These are phyloP conservation scores for Geophilus truncorum DNA, from an alignment of 2,888 invertebrate genomes.

Conservation along the genomic window DNA sequence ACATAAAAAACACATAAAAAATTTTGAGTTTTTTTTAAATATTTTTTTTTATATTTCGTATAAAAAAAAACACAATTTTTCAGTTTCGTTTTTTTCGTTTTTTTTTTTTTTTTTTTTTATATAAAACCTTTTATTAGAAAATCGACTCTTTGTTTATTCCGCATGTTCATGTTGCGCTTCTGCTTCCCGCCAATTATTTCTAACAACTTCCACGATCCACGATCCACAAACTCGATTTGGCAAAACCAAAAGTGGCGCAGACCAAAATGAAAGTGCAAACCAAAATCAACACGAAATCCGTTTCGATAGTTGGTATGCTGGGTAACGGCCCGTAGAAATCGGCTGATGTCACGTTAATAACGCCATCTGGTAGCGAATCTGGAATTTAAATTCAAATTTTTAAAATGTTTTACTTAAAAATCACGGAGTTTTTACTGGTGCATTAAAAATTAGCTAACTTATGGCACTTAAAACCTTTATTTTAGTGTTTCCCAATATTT, in stretches of 20 bases:
- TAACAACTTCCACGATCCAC: constrained; percentile 73
- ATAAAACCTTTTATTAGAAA: background rate
- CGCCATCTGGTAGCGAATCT: constrained; percentile 60
- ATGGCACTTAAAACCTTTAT: too few species aligned
- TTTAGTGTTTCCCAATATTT: too few species aligned
- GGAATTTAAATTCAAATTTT: background rate
- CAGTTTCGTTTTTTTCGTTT: background rate
- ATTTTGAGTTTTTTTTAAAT: too few species aligned
- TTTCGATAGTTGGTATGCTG: constrained; percentile 66
- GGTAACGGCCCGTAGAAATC: constrained; percentile 77
- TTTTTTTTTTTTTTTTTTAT: background rate
- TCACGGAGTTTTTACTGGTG: too few species aligned
- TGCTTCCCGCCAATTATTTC: constrained; percentile 81
- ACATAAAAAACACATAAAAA: too few species aligned
- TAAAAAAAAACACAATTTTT: too few species aligned
- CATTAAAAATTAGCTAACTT: too few species aligned
- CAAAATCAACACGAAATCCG: constrained; percentile 73
- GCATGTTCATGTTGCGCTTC: constrained; percentile 75
- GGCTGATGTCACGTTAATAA: constrained; percentile 64
- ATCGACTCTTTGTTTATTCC: constrained; percentile 53
- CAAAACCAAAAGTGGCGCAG: constrained; percentile 68
- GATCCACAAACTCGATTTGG: constrained; percentile 70
- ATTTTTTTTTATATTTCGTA: too few species aligned
- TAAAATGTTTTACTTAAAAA: background rate
- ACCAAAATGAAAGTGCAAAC: constrained; percentile 79